Percentiles rank a stretch among this genome's conserved stretches.
Evolutionary conservation across 2,797 vertebrate species (phyloP).

Genomic region (Paramormyrops hopkinsi): DNA sequence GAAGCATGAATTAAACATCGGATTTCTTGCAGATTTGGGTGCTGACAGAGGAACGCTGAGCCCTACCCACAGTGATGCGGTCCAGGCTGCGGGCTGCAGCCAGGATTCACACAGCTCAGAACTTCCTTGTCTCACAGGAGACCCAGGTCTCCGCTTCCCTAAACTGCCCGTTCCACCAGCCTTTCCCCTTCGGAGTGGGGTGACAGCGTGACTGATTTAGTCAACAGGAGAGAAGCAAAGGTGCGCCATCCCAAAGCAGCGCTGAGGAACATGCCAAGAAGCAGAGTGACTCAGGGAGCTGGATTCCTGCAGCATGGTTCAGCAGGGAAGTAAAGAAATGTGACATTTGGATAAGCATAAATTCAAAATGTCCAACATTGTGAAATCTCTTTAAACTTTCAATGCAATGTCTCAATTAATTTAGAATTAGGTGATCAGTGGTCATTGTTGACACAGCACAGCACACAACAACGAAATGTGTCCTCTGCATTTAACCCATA

Average conservation of each 20-base stretch:
- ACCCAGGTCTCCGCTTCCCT: not conserved
- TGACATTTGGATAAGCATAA: not conserved
- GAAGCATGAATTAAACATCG: not conserved
- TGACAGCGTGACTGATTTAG: not conserved
- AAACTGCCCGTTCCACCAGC: not conserved
- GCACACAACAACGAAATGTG: not conserved
- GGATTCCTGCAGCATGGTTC: not conserved
- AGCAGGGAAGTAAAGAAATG: not conserved
- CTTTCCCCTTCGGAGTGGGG: not conserved
- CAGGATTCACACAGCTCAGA: not conserved
- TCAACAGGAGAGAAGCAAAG: not conserved
- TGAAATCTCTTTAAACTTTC: not conserved
- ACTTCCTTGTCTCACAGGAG: not conserved
- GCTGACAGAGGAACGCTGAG: not conserved
- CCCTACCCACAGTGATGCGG: not conserved
- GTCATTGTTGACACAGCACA: not conserved
- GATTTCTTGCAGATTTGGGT: not conserved
- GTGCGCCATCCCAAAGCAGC: not conserved
- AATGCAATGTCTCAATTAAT: not conserved
- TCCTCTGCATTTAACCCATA: not conserved
- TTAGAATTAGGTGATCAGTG: not conserved
- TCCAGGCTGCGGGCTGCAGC: not conserved
- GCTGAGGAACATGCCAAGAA: not conserved
- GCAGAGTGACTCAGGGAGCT: not conserved
- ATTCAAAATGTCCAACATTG: not conserved